phyloP scores from a whole-genome alignment of 2,113 vertebrate genomes.

The Mohoua ochrocephala region DNA sequence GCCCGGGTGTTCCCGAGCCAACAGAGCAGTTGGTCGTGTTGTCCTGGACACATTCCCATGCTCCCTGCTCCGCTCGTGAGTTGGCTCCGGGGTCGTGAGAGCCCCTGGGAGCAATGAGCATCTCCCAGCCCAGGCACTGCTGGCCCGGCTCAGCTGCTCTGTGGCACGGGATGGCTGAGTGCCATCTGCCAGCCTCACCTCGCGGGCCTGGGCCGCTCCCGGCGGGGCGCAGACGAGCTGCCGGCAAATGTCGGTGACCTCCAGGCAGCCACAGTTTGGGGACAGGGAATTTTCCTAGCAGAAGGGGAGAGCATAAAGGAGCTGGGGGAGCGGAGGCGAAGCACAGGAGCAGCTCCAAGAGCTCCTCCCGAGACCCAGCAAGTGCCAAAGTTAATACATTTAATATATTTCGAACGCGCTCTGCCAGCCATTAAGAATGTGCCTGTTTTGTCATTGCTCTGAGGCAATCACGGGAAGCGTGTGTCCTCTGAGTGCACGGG shows the following conservation, averaged over 20 bases:
- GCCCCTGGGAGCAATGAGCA: background rate
- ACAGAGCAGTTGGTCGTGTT: background rate
- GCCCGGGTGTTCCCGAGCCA: background rate
- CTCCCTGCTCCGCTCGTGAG: background rate
- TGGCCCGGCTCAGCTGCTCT: background rate
- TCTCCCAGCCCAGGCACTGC: background rate
- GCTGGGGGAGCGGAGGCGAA: accelerated
- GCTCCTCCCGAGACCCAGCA: background rate
- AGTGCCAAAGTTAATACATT: slow-evolving; percentile 57
- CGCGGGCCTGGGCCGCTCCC: background rate
- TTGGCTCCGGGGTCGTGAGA: accelerated
- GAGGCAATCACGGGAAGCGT: slow-evolving; percentile 30
- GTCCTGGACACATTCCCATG: background rate
- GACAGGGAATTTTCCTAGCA: background rate
- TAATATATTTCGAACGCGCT: background rate
- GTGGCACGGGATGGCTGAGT: background rate
- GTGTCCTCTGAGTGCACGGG: slow-evolving; percentile 35
- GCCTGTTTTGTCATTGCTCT: slow-evolving; percentile 63
- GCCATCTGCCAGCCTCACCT: background rate
- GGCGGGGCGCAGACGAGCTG: background rate
- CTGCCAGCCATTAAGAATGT: slow-evolving; percentile 53
- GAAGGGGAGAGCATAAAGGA: background rate
- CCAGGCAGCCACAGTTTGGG: background rate
- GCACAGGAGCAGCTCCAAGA: background rate
- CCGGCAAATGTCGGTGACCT: background rate